Percentiles rank a stretch among this genome's conserved stretches.
Evolutionary conservation across 2,113 vertebrate species (phyloP).

Genomic region (Trichechus manatus): DNA sequence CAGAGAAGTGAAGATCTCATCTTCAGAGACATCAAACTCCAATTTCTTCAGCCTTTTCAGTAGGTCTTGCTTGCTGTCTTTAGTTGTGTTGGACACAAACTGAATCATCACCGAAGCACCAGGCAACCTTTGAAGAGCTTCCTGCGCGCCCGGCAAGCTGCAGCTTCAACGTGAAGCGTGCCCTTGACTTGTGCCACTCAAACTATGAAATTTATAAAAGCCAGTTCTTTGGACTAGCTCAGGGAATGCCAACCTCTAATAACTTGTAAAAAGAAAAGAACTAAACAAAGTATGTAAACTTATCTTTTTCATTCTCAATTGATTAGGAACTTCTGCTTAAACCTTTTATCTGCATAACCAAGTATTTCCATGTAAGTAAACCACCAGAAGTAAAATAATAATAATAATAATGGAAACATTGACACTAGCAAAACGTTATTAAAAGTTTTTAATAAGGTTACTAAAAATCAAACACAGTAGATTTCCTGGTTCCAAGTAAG

Average conservation of each 20-base stretch:
- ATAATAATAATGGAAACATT: neutral
- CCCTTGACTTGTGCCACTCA: constrained; percentile 88
- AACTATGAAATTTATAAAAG: neutral
- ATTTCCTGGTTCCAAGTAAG: constrained; percentile 59
- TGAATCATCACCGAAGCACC: constrained; percentile 89
- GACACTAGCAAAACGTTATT: constrained; percentile 67
- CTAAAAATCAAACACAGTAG: constrained; percentile 61
- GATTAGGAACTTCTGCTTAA: neutral
- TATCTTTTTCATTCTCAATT: no score
- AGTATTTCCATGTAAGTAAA: constrained; percentile 52
- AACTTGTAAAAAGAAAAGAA: neutral
- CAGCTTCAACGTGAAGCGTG: constrained; percentile 96
- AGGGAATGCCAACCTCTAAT: neutral
- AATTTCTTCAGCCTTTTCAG: constrained; percentile 91
- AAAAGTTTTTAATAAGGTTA: constrained; percentile 70
- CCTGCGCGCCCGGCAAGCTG: constrained; percentile 95
- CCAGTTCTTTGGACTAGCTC: neutral
- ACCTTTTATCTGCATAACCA: neutral
- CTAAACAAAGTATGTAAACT: no score
- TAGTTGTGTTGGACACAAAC: constrained; percentile 98
- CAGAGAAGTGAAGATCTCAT: constrained; percentile 97
- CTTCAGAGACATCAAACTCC: constrained; percentile 93
- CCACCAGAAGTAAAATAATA: constrained; percentile 73
- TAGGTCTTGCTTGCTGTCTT: constrained; percentile 94
- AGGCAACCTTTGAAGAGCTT: constrained; percentile 94